Conservation (phyloP, 2,888 invertebrate genomes). For the Rhaphigaster nebulosa region DNA sequence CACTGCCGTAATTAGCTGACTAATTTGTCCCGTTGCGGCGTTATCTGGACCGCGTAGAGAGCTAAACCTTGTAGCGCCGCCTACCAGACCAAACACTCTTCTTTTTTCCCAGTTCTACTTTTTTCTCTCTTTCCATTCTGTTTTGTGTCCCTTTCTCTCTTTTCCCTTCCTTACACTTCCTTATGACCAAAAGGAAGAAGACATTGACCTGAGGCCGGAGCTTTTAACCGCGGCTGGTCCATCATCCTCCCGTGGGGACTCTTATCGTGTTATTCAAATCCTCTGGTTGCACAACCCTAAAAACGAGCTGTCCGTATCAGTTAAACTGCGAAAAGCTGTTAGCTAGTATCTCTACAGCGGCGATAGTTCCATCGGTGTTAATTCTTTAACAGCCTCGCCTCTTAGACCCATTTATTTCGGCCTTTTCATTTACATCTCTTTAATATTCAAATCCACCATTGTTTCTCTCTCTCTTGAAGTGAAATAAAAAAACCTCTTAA, state of each 20-base stretch:
- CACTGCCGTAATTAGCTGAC: slow-evolving; percentile 52
- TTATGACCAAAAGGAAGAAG: slow-evolving; percentile 48
- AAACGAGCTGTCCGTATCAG: slow-evolving; percentile 45
- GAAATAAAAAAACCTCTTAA: slow-evolving; percentile 48
- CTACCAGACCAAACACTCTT: not conserved
- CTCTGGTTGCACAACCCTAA: slow-evolving; percentile 53
- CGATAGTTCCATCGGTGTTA: slow-evolving; percentile 43
- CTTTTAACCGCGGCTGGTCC: slow-evolving; percentile 51
- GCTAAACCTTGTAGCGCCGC: slow-evolving; percentile 55
- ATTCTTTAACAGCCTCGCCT: slow-evolving; percentile 51
- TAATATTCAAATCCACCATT: slow-evolving; percentile 47
- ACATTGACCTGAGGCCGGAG: slow-evolving; percentile 53
- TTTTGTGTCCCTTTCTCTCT: slow-evolving; percentile 43
- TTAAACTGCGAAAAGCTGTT: slow-evolving; percentile 57
- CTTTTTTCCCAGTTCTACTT: not conserved
- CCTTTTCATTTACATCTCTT: slow-evolving; percentile 48
- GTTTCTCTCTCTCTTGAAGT: slow-evolving; percentile 12
- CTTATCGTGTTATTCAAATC: slow-evolving; percentile 56
- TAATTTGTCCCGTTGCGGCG: slow-evolving; percentile 50
- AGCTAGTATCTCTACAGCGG: slow-evolving; percentile 54
- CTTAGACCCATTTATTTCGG: slow-evolving; percentile 39
- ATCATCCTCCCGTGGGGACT: slow-evolving; percentile 29
- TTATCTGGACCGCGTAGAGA: slow-evolving; percentile 48
- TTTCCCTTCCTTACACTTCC: slow-evolving; percentile 48
- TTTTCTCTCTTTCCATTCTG: slow-evolving; percentile 34